phyloP scores from a whole-genome alignment of 2,797 vertebrate species.

The Bovichtus variegatus region DNA sequence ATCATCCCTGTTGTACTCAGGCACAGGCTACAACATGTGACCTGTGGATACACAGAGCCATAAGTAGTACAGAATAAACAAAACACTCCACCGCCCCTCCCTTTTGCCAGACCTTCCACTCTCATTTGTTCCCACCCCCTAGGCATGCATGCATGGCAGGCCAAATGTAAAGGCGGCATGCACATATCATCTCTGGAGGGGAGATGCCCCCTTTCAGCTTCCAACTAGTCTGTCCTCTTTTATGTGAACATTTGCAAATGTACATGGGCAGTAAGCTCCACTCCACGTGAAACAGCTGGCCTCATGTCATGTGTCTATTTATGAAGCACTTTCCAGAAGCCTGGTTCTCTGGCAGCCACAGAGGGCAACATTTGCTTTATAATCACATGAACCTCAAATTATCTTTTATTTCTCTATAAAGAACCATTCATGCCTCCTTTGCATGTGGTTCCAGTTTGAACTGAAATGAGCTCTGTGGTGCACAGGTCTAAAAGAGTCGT shows the following conservation, averaged over 20 bases:
- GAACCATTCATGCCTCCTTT: neutral
- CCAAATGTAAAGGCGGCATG: constrained; percentile 40
- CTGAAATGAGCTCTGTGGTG: neutral
- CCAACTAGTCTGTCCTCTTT: constrained; percentile 18
- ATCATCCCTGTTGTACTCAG: constrained; percentile 20
- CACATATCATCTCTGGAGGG: constrained; percentile 26
- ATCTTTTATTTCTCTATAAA: neutral
- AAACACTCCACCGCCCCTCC: constrained; percentile 35
- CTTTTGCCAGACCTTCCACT: constrained; percentile 27
- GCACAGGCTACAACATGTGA: constrained; percentile 80
- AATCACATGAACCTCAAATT: neutral
- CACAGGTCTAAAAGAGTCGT: neutral
- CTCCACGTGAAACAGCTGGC: constrained; percentile 66
- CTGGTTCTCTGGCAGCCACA: constrained; percentile 1
- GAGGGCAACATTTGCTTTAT: neutral
- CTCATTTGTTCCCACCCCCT: constrained; percentile 47
- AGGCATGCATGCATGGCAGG: constrained; percentile 31
- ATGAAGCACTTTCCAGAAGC: constrained; percentile 6
- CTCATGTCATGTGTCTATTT: constrained; percentile 42
- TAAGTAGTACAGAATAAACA: constrained; percentile 53
- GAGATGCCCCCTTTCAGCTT: constrained; percentile 15
- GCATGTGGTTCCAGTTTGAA: constrained; percentile 1
- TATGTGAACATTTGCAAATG: constrained; percentile 59
- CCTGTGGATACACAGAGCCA: constrained; percentile 42
- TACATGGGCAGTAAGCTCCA: constrained; percentile 47